Evolutionary conservation across 2,113 vertebrate genomes (phyloP).

Genomic region (Colistium nudipinnis): DNA sequence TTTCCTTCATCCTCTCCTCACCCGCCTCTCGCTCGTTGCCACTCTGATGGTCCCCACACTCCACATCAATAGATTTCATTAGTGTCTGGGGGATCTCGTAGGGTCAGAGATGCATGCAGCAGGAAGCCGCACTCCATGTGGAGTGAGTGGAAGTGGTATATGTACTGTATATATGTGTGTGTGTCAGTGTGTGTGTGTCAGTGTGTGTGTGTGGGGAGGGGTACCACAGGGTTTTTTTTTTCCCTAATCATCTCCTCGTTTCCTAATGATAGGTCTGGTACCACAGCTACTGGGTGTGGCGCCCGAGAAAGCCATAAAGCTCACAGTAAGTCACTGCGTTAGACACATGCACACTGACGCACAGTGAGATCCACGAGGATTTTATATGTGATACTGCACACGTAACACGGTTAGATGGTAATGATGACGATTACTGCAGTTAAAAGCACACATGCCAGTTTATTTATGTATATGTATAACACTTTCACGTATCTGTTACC

Average conservation of each 20-base stretch:
- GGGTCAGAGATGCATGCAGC: slow-evolving; percentile 77
- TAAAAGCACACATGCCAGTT: background rate
- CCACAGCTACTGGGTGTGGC: slow-evolving; percentile 97
- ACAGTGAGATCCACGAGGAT: slow-evolving; percentile 7
- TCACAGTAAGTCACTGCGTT: slow-evolving; percentile 87
- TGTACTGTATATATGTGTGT: slow-evolving; percentile 24
- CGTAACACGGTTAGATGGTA: background rate
- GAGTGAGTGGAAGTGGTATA: slow-evolving; percentile 64
- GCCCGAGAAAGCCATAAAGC: slow-evolving; percentile 94
- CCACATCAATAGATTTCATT: slow-evolving; percentile 85
- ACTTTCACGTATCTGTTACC: background rate
- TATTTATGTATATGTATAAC: too few relatives aligned
- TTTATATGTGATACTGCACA: background rate
- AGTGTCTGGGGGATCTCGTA: slow-evolving; percentile 71
- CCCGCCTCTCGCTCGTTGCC: slow-evolving; percentile 49
- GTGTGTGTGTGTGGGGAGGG: slow-evolving; percentile 47
- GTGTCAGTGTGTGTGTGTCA: slow-evolving; percentile 13
- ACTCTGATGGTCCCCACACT: slow-evolving; percentile 77
- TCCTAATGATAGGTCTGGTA: slow-evolving; percentile 89
- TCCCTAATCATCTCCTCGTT: slow-evolving; percentile 80
- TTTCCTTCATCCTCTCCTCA: slow-evolving; percentile 58
- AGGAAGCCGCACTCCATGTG: slow-evolving; percentile 69
- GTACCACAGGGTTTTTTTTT: slow-evolving; percentile 68
- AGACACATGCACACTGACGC: slow-evolving; percentile 25
- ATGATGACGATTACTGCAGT: background rate